Conservation (phyloP, 2,797 vertebrate genomes). For the Alosa sapidissima region DNA sequence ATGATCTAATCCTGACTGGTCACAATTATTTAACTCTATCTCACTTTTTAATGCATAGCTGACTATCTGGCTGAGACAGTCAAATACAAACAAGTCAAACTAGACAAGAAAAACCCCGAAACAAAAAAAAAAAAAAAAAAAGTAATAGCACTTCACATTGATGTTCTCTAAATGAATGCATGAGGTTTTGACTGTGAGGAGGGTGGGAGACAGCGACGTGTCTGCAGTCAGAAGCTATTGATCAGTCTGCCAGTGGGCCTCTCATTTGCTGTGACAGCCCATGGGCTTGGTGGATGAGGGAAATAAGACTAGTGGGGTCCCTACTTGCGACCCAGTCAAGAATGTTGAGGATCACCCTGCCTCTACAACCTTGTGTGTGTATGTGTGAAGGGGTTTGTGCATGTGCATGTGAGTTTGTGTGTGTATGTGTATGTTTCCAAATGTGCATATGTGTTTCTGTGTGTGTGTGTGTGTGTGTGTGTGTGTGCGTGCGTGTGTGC, state of each 20-base stretch:
- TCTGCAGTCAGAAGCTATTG: slow-evolving; percentile 19
- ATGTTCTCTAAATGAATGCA: not conserved
- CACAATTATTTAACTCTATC: not conserved
- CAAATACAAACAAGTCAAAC: not conserved
- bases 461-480: not conserved
- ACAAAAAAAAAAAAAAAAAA: not conserved
- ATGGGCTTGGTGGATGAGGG: slow-evolving; percentile 27
- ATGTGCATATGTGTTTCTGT: not conserved
- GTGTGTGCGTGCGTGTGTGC: not conserved
- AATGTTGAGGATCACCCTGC: slow-evolving; percentile 45
- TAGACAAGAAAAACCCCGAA: not conserved
- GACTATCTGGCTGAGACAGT: no score
- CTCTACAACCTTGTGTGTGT: slow-evolving; percentile 19
- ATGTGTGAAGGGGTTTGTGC: not conserved
- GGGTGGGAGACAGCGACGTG: not conserved
- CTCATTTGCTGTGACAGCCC: slow-evolving; percentile 35
- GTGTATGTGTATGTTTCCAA: not conserved
- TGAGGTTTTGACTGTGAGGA: not conserved
- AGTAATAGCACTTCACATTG: not conserved
- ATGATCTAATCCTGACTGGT: not conserved
- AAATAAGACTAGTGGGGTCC: slow-evolving; percentile 31
- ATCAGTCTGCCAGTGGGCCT: slow-evolving; percentile 21
- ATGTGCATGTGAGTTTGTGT: not conserved
- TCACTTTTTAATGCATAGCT: no score
- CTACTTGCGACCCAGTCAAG: slow-evolving; percentile 45